These are phyloP conservation scores for Drosophila trapezifrons DNA, from an alignment of 1,140 invertebrate genomes.

Conservation along the genomic window DNA sequence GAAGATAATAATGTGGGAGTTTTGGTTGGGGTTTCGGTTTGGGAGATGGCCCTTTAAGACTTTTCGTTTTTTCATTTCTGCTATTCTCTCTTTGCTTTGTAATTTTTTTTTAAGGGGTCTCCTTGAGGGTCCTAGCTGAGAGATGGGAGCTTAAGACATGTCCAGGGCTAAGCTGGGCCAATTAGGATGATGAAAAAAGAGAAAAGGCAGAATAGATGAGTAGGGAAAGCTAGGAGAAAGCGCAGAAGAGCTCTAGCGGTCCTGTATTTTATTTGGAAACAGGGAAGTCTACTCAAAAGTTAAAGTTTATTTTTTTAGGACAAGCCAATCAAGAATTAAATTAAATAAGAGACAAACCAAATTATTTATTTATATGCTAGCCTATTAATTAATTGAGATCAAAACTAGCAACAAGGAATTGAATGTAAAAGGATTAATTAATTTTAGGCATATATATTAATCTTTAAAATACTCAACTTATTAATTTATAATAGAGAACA, in stretches of 20 bases:
- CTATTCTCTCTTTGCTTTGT: background rate
- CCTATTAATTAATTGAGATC: background rate
- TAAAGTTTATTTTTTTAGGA: background rate
- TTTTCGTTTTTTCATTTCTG: background rate
- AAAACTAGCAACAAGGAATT: background rate
- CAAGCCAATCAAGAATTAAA: background rate
- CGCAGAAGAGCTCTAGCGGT: background rate
- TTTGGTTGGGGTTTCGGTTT: background rate
- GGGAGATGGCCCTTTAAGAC: background rate
- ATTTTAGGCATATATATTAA: no score
- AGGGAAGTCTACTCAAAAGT: background rate
- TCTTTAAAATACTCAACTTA: no score
- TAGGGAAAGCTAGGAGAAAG: constrained; percentile 9
- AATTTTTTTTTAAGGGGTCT: background rate
- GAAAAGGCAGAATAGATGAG: background rate
- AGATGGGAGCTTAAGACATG: constrained; percentile 20
- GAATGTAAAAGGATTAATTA: background rate
- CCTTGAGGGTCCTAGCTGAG: constrained; percentile 1
- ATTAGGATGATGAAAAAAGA: constrained; percentile 15
- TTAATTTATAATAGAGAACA: background rate
- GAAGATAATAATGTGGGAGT: constrained; percentile 5
- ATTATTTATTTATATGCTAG: no score
- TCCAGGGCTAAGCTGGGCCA: constrained; percentile 21
- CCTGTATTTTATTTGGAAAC: background rate
- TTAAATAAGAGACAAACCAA: background rate